Conservation (phyloP, 1,140 invertebrate genomes). For the Pararge aegeria region DNA sequence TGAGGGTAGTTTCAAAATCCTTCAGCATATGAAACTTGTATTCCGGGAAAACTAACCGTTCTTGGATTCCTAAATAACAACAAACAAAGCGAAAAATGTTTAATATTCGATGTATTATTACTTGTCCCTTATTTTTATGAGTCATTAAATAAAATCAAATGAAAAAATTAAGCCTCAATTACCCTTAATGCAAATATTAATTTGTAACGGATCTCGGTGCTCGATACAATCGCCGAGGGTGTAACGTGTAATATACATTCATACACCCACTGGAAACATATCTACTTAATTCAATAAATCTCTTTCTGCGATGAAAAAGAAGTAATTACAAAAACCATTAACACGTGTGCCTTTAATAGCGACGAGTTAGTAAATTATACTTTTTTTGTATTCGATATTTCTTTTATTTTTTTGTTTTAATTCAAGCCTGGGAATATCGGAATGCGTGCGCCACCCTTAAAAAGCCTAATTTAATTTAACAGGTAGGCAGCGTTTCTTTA, state of each 20-base stretch:
- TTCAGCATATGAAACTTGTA: no score
- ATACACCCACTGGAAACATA: constrained; percentile 28
- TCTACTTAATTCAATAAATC: constrained; percentile 32
- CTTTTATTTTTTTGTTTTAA: constrained; percentile 39
- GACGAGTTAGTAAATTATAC: constrained; percentile 60
- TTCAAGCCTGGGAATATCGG: constrained; percentile 37
- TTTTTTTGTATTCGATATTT: constrained; percentile 50
- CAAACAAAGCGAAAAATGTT: no score
- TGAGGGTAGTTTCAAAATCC: no score
- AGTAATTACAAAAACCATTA: constrained; percentile 62
- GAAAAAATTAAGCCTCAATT: neutral
- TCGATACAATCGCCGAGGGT: constrained; percentile 14
- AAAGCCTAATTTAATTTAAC: constrained; percentile 80
- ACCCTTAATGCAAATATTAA: neutral
- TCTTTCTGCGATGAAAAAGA: constrained; percentile 40
- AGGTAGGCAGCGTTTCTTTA: constrained; percentile 76
- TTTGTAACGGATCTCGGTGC: neutral
- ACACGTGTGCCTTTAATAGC: constrained; percentile 63
- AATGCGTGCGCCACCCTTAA: constrained; percentile 74
- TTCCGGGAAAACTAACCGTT: no score
- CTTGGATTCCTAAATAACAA: no score
- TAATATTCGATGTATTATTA: no score
- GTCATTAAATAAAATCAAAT: neutral
- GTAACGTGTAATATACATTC: constrained; percentile 21
- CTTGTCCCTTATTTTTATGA: no score